A percentile compares a stretch with the other conserved stretches of the same genome.
phyloP scores from a whole-genome alignment of 2,113 vertebrate species.

The Procavia capensis region DNA sequence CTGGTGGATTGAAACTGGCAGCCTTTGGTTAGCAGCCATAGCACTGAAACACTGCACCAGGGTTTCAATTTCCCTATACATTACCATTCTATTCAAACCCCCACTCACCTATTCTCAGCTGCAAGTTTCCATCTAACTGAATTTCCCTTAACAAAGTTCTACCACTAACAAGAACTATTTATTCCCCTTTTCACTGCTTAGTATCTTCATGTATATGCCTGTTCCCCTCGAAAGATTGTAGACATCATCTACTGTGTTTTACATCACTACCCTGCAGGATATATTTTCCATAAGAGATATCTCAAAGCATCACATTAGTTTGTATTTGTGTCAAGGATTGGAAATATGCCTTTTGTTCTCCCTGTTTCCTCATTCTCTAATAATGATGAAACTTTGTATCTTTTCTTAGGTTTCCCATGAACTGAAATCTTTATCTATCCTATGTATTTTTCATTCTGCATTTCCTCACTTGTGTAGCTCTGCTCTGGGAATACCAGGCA shows the following conservation, averaged over 20 bases:
- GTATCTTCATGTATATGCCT: background rate
- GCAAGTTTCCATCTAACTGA: background rate
- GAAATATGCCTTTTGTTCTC: slow-evolving; percentile 26
- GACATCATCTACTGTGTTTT: background rate
- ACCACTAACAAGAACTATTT: background rate
- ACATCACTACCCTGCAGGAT: background rate
- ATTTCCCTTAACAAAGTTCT: background rate
- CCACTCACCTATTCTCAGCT: background rate
- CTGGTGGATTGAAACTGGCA: no score
- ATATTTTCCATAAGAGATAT: background rate
- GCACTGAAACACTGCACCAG: no score
- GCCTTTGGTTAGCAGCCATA: no score
- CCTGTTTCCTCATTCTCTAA: slow-evolving; percentile 62
- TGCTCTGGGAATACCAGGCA: slow-evolving; percentile 55
- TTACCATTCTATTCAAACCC: background rate
- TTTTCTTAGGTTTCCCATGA: slow-evolving; percentile 63
- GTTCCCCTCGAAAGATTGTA: background rate
- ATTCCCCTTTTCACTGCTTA: background rate
- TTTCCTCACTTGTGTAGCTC: slow-evolving; percentile 52
- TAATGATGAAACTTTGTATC: slow-evolving; percentile 60
- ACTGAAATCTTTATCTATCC: slow-evolving; percentile 74
- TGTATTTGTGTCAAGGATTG: slow-evolving; percentile 3
- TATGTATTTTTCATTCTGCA: slow-evolving; percentile 62
- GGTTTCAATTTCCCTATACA: background rate
- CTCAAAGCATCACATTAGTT: background rate